phyloP scores from a whole-genome alignment of 1,140 invertebrate genomes.

The Mamestra configurata region DNA sequence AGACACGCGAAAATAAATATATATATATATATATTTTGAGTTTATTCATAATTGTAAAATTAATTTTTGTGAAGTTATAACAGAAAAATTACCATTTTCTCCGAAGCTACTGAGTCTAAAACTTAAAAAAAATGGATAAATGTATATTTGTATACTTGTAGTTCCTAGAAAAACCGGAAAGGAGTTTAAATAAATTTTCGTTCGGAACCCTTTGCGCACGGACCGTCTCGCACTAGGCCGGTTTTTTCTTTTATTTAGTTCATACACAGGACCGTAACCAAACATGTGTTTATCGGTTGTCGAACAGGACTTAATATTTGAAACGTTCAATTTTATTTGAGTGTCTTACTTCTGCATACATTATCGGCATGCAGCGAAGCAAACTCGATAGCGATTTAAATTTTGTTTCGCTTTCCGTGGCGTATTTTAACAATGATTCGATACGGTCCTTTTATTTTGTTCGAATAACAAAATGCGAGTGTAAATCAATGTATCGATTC shows the following conservation, averaged over 20 bases:
- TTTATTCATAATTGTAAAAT: no score
- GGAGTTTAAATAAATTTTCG: no score
- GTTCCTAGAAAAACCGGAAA: no score
- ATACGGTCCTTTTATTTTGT: conserved; percentile 17
- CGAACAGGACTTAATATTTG: conserved; percentile 37
- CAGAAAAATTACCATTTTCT: no score
- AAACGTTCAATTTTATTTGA: conserved; percentile 32
- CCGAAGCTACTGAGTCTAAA: no score
- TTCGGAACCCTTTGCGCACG: no score
- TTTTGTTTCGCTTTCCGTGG: conserved; percentile 29
- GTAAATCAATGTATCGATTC: conserved; percentile 22
- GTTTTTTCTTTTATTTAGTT: conserved; percentile 12
- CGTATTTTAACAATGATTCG: conserved; percentile 40
- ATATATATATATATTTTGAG: no score
- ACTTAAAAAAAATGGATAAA: no score
- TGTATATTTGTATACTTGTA: no score
- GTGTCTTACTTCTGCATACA: conserved; percentile 24
- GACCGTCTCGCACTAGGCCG: no score
- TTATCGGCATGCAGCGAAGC: conserved; percentile 8
- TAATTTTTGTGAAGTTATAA: no score
- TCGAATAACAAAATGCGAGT: conserved; percentile 15
- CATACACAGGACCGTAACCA: conserved; percentile 3
- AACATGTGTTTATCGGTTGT: conserved; percentile 46
- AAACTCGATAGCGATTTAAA: conserved; percentile 38
- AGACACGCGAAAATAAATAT: no score